phyloP scores from a whole-genome alignment of 2,888 invertebrate species.

The Onchidella celtica region DNA sequence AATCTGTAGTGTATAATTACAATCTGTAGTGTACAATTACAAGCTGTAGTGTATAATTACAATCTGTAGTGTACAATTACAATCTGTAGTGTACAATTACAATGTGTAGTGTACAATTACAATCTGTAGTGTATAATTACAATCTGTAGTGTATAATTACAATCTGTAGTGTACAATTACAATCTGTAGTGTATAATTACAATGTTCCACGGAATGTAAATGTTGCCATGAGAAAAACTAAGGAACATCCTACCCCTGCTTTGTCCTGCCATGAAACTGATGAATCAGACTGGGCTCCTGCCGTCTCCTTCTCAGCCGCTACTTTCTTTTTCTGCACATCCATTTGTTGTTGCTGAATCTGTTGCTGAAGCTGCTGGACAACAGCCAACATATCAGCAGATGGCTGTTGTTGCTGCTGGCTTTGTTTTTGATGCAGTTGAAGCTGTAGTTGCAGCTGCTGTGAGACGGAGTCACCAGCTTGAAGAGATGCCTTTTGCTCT shows the following conservation, averaged over 20 bases:
- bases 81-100: too few relatives aligned
- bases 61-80: too few relatives aligned
- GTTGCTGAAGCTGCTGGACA: conserved; percentile 42
- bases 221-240: too few relatives aligned
- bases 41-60: too few relatives aligned
- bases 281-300: background rate
- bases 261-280: conserved; percentile 39
- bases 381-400: conserved; percentile 53
- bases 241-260: conserved; percentile 43
- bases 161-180: too few relatives aligned
- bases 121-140: too few relatives aligned
- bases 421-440: conserved; percentile 51
- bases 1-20: too few relatives aligned
- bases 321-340: conserved; percentile 46
- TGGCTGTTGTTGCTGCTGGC: conserved; percentile 58
- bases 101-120: too few relatives aligned
- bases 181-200: too few relatives aligned
- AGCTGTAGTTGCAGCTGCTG: conserved; percentile 55
- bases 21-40: too few relatives aligned
- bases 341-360: conserved; percentile 44
- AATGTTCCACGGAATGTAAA: too few relatives aligned
- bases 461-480: conserved; percentile 30
- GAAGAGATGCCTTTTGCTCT: conserved; percentile 6
- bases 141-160: too few relatives aligned
- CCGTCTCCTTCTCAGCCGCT: conserved; percentile 28